Percentiles rank a stretch among this genome's conserved stretches.
Conservation (phyloP, 2,113 vertebrate species). For the Colaptes auratus region DNA sequence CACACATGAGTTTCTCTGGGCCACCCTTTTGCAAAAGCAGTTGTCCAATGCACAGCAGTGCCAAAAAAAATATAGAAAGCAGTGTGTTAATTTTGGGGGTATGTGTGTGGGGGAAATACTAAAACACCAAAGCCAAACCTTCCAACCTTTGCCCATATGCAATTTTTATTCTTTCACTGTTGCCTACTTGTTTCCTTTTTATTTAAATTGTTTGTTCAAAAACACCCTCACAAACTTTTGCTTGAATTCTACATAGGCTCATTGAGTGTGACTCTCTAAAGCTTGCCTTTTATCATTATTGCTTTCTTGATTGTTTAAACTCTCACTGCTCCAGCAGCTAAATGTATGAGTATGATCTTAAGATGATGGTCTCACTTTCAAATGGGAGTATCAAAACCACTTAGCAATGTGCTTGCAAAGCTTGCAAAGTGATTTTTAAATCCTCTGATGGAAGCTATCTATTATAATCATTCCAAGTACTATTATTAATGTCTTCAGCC, state of each 20-base stretch:
- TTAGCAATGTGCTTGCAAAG: constrained; percentile 11
- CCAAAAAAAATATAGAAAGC: background rate
- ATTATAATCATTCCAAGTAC: constrained; percentile 14
- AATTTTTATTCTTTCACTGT: background rate
- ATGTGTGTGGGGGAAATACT: accelerated
- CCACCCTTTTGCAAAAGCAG: background rate
- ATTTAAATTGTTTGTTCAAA: background rate
- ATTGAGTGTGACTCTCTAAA: background rate
- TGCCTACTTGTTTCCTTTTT: background rate
- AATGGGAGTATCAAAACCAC: constrained; percentile 43
- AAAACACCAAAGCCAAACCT: background rate
- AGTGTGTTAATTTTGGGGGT: background rate
- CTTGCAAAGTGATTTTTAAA: constrained; percentile 35
- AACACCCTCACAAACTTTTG: background rate
- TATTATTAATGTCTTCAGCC: constrained; percentile 55
- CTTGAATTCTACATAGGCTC: background rate
- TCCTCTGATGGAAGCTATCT: constrained; percentile 46
- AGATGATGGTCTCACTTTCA: constrained; percentile 51
- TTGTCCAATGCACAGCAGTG: background rate
- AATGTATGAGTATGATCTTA: background rate
- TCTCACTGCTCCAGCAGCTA: background rate
- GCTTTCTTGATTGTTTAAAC: background rate
- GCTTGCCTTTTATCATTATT: background rate
- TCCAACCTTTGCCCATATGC: background rate
- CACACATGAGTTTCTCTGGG: accelerated